These are phyloP conservation scores for Ophion slaviceki DNA, from an alignment of 2,888 invertebrate species.

Conservation along the genomic window DNA sequence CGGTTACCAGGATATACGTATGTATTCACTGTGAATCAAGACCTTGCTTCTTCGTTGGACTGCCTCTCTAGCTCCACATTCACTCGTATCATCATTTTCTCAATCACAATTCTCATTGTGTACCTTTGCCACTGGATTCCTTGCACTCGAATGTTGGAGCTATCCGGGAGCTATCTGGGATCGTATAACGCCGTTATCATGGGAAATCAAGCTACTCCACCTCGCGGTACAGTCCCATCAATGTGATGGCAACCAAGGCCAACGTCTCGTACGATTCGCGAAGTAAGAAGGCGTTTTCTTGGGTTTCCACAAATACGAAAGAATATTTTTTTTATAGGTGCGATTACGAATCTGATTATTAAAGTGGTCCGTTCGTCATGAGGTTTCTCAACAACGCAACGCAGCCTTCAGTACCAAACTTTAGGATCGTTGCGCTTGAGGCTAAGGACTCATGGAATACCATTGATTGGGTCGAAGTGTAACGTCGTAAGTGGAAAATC, in stretches of 20 bases:
- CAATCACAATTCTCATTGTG: background rate
- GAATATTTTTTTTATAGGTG: no score
- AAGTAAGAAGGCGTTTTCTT: background rate
- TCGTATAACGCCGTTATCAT: background rate
- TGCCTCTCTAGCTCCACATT: conserved; percentile 8
- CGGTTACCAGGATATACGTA: background rate
- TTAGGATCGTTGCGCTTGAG: background rate
- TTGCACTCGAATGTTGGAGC: background rate
- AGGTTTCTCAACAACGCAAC: background rate
- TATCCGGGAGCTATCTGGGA: background rate
- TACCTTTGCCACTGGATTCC: background rate
- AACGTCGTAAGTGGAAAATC: background rate
- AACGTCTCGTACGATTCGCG: background rate
- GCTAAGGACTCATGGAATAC: no score
- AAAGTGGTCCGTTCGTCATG: background rate
- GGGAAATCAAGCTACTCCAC: conserved; percentile 10
- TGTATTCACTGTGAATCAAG: background rate
- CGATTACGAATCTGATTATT: background rate
- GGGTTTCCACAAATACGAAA: background rate
- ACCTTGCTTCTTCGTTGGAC: background rate
- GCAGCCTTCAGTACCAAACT: background rate
- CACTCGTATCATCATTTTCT: conserved; percentile 9
- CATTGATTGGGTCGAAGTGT: background rate
- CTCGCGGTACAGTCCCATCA: background rate
- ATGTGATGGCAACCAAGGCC: background rate